A percentile compares a stretch with the other conserved stretches of the same genome.
phyloP scores from a whole-genome alignment of 2,797 vertebrate species.

The Salarias fasciatus region DNA sequence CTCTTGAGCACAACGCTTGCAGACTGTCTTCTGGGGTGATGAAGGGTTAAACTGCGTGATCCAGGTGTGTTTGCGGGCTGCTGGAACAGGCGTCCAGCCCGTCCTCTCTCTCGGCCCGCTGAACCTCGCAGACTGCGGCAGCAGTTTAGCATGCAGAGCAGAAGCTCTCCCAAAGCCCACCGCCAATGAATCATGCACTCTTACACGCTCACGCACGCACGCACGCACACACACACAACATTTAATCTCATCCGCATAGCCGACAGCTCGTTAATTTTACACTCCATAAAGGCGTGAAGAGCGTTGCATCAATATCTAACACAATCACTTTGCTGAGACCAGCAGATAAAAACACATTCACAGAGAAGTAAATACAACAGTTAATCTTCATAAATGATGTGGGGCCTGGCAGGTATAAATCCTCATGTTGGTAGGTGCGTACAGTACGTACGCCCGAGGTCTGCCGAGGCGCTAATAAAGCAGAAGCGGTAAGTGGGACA shows the following conservation, averaged over 20 bases:
- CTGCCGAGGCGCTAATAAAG: background rate
- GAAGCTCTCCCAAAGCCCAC: constrained; percentile 66
- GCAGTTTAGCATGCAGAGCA: constrained; percentile 69
- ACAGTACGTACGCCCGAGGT: background rate
- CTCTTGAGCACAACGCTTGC: no score
- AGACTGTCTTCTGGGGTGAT: background rate
- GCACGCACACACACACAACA: constrained; percentile 29
- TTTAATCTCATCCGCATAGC: constrained; percentile 64
- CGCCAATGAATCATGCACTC: constrained; percentile 66
- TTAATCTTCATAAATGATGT: constrained; percentile 61
- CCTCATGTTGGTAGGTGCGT: constrained; percentile 5
- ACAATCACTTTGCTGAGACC: constrained; percentile 69
- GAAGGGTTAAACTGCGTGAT: constrained; percentile 1
- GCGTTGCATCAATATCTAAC: constrained; percentile 70
- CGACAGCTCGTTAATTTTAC: constrained; percentile 75
- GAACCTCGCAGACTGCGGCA: constrained; percentile 57
- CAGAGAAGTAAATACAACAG: constrained; percentile 51
- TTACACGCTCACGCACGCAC: no score
- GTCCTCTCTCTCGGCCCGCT: constrained; percentile 38
- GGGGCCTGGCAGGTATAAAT: constrained; percentile 21
- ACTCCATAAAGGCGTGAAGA: constrained; percentile 71
- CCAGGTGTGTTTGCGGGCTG: background rate
- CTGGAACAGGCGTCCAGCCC: constrained; percentile 18
- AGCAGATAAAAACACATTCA: constrained; percentile 56
- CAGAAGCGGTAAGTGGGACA: background rate